Conservation (phyloP, 2,888 invertebrate species). For the Brachyptera putata region DNA sequence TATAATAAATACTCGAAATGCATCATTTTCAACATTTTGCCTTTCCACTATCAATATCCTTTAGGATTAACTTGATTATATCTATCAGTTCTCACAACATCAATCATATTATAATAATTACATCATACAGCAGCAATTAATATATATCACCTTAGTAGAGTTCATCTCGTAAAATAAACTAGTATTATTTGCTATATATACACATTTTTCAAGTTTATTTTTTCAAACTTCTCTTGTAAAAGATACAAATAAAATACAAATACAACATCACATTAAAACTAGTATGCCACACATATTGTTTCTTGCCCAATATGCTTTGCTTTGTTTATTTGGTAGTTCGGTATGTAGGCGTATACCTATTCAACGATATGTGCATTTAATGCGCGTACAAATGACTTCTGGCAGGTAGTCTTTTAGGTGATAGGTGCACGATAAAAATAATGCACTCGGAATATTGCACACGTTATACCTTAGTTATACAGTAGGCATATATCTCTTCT, state of each 20-base stretch:
- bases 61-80: no score
- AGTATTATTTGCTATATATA: background rate
- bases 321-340: background rate
- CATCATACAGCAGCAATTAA: background rate
- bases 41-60: no score
- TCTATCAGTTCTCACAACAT: no score
- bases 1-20: no score
- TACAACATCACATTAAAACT: background rate
- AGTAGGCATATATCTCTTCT: no score
- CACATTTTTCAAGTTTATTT: no score
- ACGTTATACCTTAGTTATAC: no score
- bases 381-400: background rate
- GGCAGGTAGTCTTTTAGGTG: no score
- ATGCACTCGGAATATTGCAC: constrained; percentile 1
- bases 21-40: no score
- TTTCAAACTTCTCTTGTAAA: background rate
- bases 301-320: no score
- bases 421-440: no score
- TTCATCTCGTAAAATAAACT: constrained; percentile 6
- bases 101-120: no score
- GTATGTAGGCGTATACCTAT: background rate
- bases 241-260: background rate
- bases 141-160: constrained; percentile 1
- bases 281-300: background rate
- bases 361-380: constrained; percentile 3